These are phyloP conservation scores for Drosophila ercepeae DNA, from an alignment of 1,140 invertebrate species.

Conservation along the genomic window DNA sequence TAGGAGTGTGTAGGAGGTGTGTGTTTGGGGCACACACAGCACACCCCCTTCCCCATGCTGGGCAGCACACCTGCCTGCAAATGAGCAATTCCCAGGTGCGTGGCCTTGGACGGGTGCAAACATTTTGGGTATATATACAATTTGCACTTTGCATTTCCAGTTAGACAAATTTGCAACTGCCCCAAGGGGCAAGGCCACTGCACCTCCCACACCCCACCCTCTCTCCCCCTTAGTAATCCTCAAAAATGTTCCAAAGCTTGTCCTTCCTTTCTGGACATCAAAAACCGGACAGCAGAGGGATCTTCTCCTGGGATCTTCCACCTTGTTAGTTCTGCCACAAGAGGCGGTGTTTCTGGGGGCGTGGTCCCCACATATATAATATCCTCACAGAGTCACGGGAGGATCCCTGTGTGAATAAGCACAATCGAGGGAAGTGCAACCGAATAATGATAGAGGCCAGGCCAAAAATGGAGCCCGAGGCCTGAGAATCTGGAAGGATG, in stretches of 20 bases:
- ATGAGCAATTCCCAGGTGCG: slow-evolving; percentile 48
- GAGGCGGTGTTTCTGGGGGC: slow-evolving; percentile 17
- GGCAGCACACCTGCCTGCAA: slow-evolving; percentile 27
- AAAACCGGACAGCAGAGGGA: too few relatives aligned
- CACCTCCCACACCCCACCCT: background rate
- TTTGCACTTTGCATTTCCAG: slow-evolving; percentile 47
- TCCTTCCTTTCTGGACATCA: too few relatives aligned
- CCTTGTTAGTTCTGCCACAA: slow-evolving; percentile 33
- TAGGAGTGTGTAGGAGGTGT: too few relatives aligned
- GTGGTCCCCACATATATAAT: slow-evolving; percentile 26
- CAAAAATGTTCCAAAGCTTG: too few relatives aligned
- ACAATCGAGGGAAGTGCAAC: slow-evolving; percentile 74
- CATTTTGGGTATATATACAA: slow-evolving; percentile 47
- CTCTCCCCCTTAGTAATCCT: background rate
- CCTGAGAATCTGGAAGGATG: slow-evolving; percentile 37
- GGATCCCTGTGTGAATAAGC: slow-evolving; percentile 28
- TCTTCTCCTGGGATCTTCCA: slow-evolving; percentile 1
- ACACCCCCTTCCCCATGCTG: background rate
- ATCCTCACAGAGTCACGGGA: slow-evolving; percentile 2
- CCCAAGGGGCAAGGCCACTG: background rate
- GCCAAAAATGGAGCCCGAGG: slow-evolving; percentile 51
- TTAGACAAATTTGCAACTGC: slow-evolving; percentile 53
- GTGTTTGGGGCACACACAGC: slow-evolving; percentile 12
- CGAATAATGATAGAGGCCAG: slow-evolving; percentile 79
- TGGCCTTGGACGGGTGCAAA: slow-evolving; percentile 42